These are phyloP conservation scores for Bimastos eiseni DNA, from an alignment of 2,888 invertebrate genomes.

Conservation along the genomic window DNA sequence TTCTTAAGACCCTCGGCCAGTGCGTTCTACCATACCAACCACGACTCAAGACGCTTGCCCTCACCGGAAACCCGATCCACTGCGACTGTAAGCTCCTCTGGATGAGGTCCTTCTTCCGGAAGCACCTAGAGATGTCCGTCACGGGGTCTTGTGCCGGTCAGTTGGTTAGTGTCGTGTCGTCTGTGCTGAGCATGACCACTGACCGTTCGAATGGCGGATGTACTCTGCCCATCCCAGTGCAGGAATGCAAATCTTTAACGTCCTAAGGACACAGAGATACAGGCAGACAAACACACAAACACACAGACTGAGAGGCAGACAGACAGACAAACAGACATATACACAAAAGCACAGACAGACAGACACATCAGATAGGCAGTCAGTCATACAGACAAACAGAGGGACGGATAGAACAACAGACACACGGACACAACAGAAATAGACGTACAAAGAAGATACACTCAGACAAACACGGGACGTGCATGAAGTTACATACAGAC, in stretches of 20 bases:
- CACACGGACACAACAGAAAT: too few species aligned
- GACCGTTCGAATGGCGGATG: neutral
- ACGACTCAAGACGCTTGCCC: conserved; percentile 39
- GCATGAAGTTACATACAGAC: too few species aligned
- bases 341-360: too few species aligned
- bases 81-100: conserved; percentile 44
- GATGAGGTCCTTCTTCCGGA: conserved; percentile 32
- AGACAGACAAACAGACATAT: neutral
- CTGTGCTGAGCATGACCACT: neutral
- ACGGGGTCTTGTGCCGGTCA: neutral
- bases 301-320: neutral
- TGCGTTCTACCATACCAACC: conserved; percentile 37
- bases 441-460: too few species aligned
- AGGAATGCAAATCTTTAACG: neutral
- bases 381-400: too few species aligned
- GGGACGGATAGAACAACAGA: too few species aligned
- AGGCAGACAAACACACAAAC: neutral
- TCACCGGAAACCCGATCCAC: conserved; percentile 41
- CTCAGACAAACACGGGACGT: too few species aligned
- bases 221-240: neutral
- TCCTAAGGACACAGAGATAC: neutral
- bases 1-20: conserved; percentile 34
- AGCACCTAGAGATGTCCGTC: neutral
- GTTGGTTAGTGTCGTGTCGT: neutral
- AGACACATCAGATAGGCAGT: too few species aligned